Evolutionary conservation across 2,888 invertebrate species (phyloP).

Genomic region (Orthosia incerta): DNA sequence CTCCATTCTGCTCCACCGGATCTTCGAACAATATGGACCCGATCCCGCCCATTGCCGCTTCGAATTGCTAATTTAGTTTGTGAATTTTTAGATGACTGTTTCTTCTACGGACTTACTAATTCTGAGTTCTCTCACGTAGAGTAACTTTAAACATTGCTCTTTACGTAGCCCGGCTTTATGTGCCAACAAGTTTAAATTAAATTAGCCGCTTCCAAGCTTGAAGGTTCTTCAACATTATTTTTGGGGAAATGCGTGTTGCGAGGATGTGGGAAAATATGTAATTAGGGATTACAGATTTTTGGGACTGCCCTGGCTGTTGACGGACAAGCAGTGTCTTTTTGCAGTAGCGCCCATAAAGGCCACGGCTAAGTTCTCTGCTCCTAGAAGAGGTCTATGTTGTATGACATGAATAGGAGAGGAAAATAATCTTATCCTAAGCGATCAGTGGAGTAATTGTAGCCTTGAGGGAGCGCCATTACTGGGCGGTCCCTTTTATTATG

Average conservation of each 20-base stretch:
- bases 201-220: conserved; percentile 20
- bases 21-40: conserved; percentile 21
- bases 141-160: conserved; percentile 24
- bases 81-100: conserved; percentile 20
- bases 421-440: too few species aligned
- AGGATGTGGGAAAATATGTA: conserved; percentile 2
- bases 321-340: neutral
- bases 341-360: too few species aligned
- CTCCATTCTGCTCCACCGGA: conserved; percentile 2
- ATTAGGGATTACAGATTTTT: neutral
- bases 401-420: too few species aligned
- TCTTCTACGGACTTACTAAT: conserved; percentile 21
- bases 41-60: conserved; percentile 7
- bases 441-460: too few species aligned
- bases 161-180: conserved; percentile 7
- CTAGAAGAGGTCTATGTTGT: neutral
- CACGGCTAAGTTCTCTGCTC: neutral
- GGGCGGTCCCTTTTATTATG: too few species aligned
- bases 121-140: conserved; percentile 29
- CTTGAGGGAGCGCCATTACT: too few species aligned
- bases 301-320: neutral
- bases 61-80: conserved; percentile 35
- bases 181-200: conserved; percentile 41
- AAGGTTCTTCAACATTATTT: neutral
- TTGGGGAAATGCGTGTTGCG: conserved; percentile 1